Conservation (phyloP, 2,888 invertebrate genomes). For the Perithous albicinctus region DNA sequence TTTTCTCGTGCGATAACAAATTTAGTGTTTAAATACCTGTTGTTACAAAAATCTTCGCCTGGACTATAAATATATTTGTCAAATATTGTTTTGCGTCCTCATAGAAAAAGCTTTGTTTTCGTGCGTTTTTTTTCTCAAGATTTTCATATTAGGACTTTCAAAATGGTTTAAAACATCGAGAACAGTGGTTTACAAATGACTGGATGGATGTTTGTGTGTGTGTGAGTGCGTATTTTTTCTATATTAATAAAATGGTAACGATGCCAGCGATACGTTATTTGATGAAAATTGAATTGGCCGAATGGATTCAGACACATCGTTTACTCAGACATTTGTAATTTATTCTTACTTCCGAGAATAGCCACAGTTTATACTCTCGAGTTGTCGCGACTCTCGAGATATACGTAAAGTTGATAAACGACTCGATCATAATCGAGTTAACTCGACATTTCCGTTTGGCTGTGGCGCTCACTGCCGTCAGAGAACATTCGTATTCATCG, state of each 20-base stretch:
- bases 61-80: too few species aligned
- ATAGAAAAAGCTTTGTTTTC: too few species aligned
- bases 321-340: neutral
- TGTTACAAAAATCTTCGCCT: too few species aligned
- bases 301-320: neutral
- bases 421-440: slow-evolving; percentile 56
- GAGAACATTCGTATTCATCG: slow-evolving; percentile 41
- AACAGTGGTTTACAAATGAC: too few species aligned
- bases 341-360: slow-evolving; percentile 13
- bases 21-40: too few species aligned
- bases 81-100: too few species aligned
- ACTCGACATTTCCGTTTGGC: slow-evolving; percentile 38
- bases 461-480: neutral
- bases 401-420: slow-evolving; percentile 40
- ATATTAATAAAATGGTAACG: neutral
- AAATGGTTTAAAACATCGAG: too few species aligned
- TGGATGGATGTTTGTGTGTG: too few species aligned
- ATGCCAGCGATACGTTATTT: neutral
- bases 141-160: too few species aligned
- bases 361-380: neutral
- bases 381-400: neutral
- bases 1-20: too few species aligned
- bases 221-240: too few species aligned
- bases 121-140: too few species aligned
- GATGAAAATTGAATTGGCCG: neutral